Evolutionary conservation across 2,113 vertebrate genomes (phyloP), one percentile per base, ranked within the genome.

Genomic region (Poicephalus meyeri): DNA sequence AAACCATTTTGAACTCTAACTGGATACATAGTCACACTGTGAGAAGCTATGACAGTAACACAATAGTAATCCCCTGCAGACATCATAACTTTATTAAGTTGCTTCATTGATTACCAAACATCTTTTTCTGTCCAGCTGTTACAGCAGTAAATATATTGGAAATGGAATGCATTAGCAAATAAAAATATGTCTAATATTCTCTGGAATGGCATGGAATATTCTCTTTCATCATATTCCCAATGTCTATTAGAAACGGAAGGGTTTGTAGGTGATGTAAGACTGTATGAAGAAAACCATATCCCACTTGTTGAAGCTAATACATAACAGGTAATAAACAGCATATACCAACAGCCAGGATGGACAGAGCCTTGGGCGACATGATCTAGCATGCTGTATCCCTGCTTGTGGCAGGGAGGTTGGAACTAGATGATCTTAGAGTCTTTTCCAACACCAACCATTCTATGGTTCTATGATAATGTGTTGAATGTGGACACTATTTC

Each of bases 61-160:
- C 79, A 93, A 87, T 35, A 84, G 80, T 41, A 81, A 74, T 60
- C 55, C 74, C 29, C 55, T 94, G 89, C 82, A 95, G 83, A 83
- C 64, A 49, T 29, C 9, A 4, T 86, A 89, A 86, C 65, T 69
- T 73, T 42, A 84, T 49, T 79, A 80, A 72, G 70, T 73, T 79
- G 65, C 93, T 96, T 92, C 42, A 52, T 10, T 95, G 87, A 87
- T 97, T 96, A 96, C 26, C 44, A 69, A 90, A 49, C 28, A 69
- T 74, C 19, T 29, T 37, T 81, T 83, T 77, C 80, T 72, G 78
- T 73, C 61, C 86, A 89, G 65, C 86, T 93, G 68, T 74, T 86
- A n/a, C 37, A 68, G 19, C 16, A 53, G 20, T 50, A 93, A 83
- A 33, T 49, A 71, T 80, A 92, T 29, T 44, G 88, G 50, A 92